These are phyloP conservation scores for Ptychochromis oligacanthus DNA, from an alignment of 2,113 vertebrate genomes.

Conservation along the genomic window DNA sequence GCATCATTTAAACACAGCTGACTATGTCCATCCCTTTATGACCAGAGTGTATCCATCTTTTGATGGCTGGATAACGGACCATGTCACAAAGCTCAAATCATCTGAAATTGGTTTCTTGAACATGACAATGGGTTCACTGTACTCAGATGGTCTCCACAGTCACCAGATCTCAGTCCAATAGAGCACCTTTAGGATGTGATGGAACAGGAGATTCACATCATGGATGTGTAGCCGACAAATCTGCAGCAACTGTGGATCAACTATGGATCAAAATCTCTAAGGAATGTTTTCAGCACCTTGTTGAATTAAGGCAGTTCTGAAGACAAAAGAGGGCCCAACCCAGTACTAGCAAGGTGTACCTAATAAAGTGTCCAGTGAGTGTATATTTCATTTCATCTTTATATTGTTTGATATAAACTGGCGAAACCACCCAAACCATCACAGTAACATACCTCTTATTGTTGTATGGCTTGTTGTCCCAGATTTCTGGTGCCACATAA, in stretches of 20 bases:
- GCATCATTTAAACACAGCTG: too few species aligned
- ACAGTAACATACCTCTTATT: constrained; percentile 88
- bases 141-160: too few species aligned
- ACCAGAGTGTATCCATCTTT: too few species aligned
- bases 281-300: background rate
- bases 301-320: background rate
- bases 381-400: background rate
- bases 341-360: background rate
- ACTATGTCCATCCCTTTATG: too few species aligned
- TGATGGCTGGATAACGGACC: too few species aligned
- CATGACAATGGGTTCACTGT: too few species aligned
- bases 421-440: background rate
- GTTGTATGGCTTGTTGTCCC: constrained; percentile 93
- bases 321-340: background rate
- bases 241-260: background rate
- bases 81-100: too few species aligned
- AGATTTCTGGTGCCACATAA: constrained; percentile 95
- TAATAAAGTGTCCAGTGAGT: background rate
- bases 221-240: too few species aligned
- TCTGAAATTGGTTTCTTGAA: too few species aligned
- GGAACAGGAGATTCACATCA: too few species aligned
- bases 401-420: background rate
- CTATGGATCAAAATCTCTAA: background rate
- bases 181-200: too few species aligned
- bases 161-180: too few species aligned